Base-by-base conservation (phyloP, 2,797 vertebrate species). In the Rhincodon typus region DNA sequence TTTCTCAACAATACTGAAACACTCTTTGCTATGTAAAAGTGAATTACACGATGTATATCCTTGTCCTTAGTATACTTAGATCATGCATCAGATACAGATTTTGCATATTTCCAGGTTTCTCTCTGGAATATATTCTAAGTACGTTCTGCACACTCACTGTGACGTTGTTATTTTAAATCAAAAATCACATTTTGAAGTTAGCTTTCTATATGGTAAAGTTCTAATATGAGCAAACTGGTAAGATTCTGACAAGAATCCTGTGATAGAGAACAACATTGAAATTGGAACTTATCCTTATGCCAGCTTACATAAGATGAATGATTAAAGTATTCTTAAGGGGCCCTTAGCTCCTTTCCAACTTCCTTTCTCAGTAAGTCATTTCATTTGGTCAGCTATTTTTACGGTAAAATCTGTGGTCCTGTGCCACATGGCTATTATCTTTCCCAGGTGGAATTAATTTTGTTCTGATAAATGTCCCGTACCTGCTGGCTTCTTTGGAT, bases 371-470 rank as follows among this genome's bases (percentile, higher is more conserved):
- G 57, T 38, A 66, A 66, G 88, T 67, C 19, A 6, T 66, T 91
- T 91, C 66, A 91, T 91, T 66, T n/a, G n/a, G 17, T 66, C 66
- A 17, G 34, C 88, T 91, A 90, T 17, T 90, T 57, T 90, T 15
- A 57, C 30, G 62, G 57, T 66, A 91, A 91, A 91, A 91, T 91
- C 5, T n/a, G 62, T 19, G 66, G 88, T 91, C 27, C 57, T 62
- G 62, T 90, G 30, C 34, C 88, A 91, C 62, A 66, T 66, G 34
- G n/a, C 57, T 66, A 66, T 67, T 91, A 90, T 34, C 50, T 46
- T 90, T 90, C 27, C 88, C 57, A 91, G 15, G 62, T 91, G 88
- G 88, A 91, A 91, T 66, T 67, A 66, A 91, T 91, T 57, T 46
- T 91, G 21, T 90, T 90, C 87, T 90, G 87, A 53, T 30, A 90